These are phyloP conservation scores for Drosophila lini DNA, from an alignment of 1,140 invertebrate species.

Conservation along the genomic window DNA sequence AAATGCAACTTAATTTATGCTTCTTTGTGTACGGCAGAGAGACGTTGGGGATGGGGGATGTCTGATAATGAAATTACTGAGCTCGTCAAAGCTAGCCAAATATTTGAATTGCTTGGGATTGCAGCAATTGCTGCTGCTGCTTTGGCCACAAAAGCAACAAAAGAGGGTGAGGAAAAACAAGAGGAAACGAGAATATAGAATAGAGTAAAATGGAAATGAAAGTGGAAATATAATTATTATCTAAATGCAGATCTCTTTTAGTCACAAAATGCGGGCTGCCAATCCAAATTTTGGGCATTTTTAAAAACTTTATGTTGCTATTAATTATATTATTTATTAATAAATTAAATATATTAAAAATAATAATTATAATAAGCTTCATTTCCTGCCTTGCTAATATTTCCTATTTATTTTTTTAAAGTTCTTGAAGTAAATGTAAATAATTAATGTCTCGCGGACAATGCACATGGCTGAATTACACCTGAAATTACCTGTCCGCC, in stretches of 20 bases:
- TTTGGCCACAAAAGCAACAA: not conserved
- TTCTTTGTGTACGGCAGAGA: conserved; percentile 20
- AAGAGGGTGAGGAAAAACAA: not conserved
- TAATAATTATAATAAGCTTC: no score
- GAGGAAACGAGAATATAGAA: not conserved
- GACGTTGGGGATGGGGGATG: conserved; percentile 32
- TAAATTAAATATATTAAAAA: no score
- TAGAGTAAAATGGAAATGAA: no score
- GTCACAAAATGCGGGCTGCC: not conserved
- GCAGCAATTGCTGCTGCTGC: conserved; percentile 36
- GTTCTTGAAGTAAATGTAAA: conserved; percentile 1
- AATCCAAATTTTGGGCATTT: not conserved
- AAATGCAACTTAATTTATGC: not conserved
- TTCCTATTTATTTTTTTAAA: not conserved
- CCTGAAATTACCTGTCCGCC: conserved; percentile 28
- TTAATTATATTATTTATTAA: no score
- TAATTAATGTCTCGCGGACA: conserved; percentile 1
- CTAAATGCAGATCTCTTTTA: not conserved
- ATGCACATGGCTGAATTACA: conserved; percentile 13
- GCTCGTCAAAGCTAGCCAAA: conserved; percentile 56
- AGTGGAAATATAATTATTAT: not conserved
- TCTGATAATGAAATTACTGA: conserved; percentile 61
- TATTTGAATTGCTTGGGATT: conserved; percentile 57
- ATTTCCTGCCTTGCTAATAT: not conserved
- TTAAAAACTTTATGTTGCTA: not conserved